Conservation (phyloP, 2,888 invertebrate species). For the Pherbina coryleti region DNA sequence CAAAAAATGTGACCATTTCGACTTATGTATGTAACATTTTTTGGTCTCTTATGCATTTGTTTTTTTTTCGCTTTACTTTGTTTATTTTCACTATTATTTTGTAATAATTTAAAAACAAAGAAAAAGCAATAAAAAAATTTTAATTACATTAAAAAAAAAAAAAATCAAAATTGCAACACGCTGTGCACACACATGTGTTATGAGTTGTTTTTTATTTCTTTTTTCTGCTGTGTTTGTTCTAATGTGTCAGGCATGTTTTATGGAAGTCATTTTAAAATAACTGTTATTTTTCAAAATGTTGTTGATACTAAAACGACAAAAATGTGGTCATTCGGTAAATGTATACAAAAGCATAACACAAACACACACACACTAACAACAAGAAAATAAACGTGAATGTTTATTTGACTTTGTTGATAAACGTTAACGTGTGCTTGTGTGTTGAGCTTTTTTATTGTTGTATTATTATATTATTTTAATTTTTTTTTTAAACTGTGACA, state of each 20-base stretch:
- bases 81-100: too few species aligned
- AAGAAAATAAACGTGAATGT: neutral
- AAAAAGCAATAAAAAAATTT: too few species aligned
- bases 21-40: too few species aligned
- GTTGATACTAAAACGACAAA: slow-evolving; percentile 1
- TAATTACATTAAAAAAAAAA: too few species aligned
- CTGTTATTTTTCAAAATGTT: slow-evolving; percentile 11
- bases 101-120: too few species aligned
- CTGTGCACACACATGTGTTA: too few species aligned
- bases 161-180: too few species aligned
- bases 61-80: too few species aligned
- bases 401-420: neutral
- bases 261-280: slow-evolving; percentile 8
- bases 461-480: neutral
- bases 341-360: neutral
- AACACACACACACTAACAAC: neutral
- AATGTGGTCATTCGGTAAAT: neutral
- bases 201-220: neutral
- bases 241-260: slow-evolving; percentile 21
- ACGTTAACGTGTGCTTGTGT: neutral
- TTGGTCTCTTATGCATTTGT: too few species aligned
- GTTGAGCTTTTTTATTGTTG: neutral
- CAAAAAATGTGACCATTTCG: too few species aligned
- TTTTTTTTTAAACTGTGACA: neutral
- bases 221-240: neutral